Conservation (phyloP, 2,113 vertebrate species). For the Phaethornis superciliosus region DNA sequence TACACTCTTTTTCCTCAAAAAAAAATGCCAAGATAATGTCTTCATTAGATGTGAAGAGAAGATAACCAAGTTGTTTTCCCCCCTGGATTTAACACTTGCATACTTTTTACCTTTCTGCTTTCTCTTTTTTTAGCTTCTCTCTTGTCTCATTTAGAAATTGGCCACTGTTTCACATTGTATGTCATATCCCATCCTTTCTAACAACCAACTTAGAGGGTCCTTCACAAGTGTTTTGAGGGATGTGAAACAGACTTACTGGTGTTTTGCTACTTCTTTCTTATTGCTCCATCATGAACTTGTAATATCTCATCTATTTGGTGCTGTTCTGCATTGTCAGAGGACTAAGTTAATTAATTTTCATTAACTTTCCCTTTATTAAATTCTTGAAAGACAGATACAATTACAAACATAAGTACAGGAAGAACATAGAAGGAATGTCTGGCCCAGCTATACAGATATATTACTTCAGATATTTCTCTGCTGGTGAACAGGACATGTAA, state of each 20-base stretch:
- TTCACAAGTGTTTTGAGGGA: background rate
- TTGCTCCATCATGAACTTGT: background rate
- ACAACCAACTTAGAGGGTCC: background rate
- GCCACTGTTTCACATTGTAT: background rate
- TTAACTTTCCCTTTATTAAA: slow-evolving; percentile 45
- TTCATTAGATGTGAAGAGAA: background rate
- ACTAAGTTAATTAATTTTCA: slow-evolving; percentile 61
- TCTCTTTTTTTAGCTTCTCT: background rate
- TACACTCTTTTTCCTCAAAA: background rate
- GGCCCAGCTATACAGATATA: slow-evolving; percentile 19
- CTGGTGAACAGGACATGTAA: background rate
- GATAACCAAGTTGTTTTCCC: background rate
- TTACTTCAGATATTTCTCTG: slow-evolving; percentile 33
- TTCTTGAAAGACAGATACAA: slow-evolving; percentile 55
- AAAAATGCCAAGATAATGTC: background rate
- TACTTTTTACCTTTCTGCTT: background rate
- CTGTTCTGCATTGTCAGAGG: slow-evolving; percentile 11
- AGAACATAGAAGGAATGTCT: slow-evolving; percentile 40
- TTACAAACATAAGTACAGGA: slow-evolving; percentile 57
- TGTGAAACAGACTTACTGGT: background rate
- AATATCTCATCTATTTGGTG: background rate
- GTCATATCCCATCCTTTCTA: background rate
- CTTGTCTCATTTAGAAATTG: background rate
- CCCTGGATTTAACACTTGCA: background rate
- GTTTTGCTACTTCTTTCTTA: background rate